Conservation (phyloP, 1,140 invertebrate species). For the Mesaphorura yosii region DNA sequence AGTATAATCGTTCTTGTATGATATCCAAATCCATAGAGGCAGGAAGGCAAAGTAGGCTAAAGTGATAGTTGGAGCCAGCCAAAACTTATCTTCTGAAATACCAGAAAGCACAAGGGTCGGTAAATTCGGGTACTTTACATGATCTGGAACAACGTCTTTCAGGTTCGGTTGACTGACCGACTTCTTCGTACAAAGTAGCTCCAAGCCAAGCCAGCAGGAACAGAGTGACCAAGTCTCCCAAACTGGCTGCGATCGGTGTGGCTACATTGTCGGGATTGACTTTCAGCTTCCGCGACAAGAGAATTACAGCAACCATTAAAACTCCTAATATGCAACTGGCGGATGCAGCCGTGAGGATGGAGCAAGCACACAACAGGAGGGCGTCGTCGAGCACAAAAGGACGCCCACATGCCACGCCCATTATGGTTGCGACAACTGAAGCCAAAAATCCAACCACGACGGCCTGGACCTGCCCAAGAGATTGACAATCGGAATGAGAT, state of each 20-base stretch:
- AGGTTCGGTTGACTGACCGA: too few species aligned
- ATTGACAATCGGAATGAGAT: background rate
- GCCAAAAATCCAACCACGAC: slow-evolving; percentile 85
- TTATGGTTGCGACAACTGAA: slow-evolving; percentile 67
- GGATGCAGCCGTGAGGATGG: slow-evolving; percentile 77
- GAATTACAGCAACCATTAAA: slow-evolving; percentile 68
- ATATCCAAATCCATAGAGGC: slow-evolving; percentile 38
- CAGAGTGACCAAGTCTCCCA: slow-evolving; percentile 61
- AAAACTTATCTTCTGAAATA: slow-evolving; percentile 30
- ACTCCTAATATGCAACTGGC: slow-evolving; percentile 78
- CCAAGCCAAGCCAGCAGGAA: slow-evolving; percentile 22
- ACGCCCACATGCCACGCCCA: slow-evolving; percentile 70
- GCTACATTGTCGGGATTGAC: slow-evolving; percentile 96
- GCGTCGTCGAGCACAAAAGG: slow-evolving; percentile 70
- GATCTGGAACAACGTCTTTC: too few species aligned
- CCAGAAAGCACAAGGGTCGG: slow-evolving; percentile 1
- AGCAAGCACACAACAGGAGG: slow-evolving; percentile 71
- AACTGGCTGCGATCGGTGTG: slow-evolving; percentile 89
- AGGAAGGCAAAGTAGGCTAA: slow-evolving; percentile 35
- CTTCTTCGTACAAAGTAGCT: slow-evolving; percentile 8
- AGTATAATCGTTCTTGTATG: slow-evolving; percentile 39
- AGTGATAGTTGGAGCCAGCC: slow-evolving; percentile 37
- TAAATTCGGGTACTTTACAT: too few species aligned
- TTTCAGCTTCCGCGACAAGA: slow-evolving; percentile 59
- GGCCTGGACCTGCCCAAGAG: slow-evolving; percentile 61